Evolutionary conservation across 2,888 invertebrate genomes (phyloP), one percentile per base, ranked within the genome.

Genomic region (Ceratothoa steindachneri): DNA sequence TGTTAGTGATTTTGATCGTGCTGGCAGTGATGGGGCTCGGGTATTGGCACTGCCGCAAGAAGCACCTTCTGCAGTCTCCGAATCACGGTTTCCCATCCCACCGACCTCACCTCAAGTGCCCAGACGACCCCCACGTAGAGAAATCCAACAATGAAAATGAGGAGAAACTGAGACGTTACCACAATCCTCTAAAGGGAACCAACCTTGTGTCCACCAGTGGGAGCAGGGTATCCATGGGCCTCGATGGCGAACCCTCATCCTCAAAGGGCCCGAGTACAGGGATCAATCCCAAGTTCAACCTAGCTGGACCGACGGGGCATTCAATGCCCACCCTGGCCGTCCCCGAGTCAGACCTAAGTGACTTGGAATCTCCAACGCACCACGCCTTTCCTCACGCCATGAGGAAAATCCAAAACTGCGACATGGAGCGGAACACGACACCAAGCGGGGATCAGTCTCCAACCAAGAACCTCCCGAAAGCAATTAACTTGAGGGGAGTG

Each of bases 71-170:
- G 87, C 60, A 83, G 4, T 70, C 71, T 28, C 60, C 72, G 41
- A 60, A 67, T 65, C 69, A 65, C 67, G 73, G 72, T 67, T 84
- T 80, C 80, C 84, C 3, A 83, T 83, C 7, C 82, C 83, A 22
- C 81, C 83, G 3, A 19, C 71, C 76, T 24, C 51, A 73, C n/a
- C 73, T 73, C 64, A 76, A 76, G 53, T 65, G 69, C 30, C 51
- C 76, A 4, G 76, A 76, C 24, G 76, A 76, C 60, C 2, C 67
- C 31, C 76, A 73, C 64, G 76, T 30, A n/a, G 93, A 93, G 83
- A 93, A 93, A 84, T 92, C 93, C 1, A 95, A 95, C 84, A 95
- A 95, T 84, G 94, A 95, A 85, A 94, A 93, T 84, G 93, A 93
- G 83, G 94, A 95, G 85, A 94, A 93, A 83, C 86, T 95, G 74